Evolutionary conservation across 2,888 invertebrate species (phyloP), one percentile per base, ranked within the genome.

Genomic region (Noctua pronuba): DNA sequence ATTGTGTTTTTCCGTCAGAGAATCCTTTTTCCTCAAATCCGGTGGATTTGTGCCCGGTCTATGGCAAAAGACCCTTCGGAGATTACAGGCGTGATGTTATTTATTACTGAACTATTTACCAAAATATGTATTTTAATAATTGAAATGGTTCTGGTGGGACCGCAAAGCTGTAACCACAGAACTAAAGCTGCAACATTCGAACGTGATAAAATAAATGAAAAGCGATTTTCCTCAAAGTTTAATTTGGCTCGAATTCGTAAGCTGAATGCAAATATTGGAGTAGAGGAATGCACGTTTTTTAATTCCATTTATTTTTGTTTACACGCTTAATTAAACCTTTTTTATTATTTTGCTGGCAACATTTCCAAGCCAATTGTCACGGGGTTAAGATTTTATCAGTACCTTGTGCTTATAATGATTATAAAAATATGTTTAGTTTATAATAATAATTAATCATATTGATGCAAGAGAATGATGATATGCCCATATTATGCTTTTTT

Each of bases 191-290:
- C 13, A 44, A 64, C 44, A 31, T 70, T 7, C n/a, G 18, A 24
- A 52, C 24, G 78, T 44, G 28, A 60, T 78, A 52, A 69, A 68
- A 67, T 35, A 77, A 77, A 77, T 78, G n/a, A 69, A 77, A 52
- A 52, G 21, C 28, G 0, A 38, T 69, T 64, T 64, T 18, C 21
- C 44, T 6, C 24, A 52, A 77, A n/a, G 35, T 78, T 52, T 64
- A 28, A 64, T 38, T 13, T 64, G 24, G 0, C 11, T 38, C 24
- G n/a, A 64, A 64, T 38, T 38, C 13, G 6, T 38, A 13, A 2
- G 38, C 24, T 13, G 13, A 38, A 13, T 24, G 24, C 64, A 64
- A 64, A 58, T 28, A 64, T 64, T 24, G 38, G 24, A 24, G 64
- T 21, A 38, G 5, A 38, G 35, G 24, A 64, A 24, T 24, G 38